A percentile compares a stretch with the other conserved stretches of the same genome.
These are phyloP conservation scores for Drosophila neotestacea DNA, from an alignment of 2,888 invertebrate species.

Conservation along the genomic window DNA sequence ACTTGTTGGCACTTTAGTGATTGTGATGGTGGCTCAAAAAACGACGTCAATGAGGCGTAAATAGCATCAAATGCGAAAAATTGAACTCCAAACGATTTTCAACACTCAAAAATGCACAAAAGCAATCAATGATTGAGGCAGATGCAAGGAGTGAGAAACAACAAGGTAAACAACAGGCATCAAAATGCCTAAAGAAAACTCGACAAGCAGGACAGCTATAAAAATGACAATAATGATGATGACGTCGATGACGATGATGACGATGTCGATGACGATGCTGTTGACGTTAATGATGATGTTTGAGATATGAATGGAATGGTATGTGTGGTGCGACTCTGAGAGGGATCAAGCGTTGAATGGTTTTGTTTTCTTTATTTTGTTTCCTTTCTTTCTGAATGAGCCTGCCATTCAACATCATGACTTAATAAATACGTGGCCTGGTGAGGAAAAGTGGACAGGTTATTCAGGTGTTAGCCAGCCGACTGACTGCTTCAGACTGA, in stretches of 20 bases:
- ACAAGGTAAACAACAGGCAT: slow-evolving; percentile 34
- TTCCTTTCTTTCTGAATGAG: slow-evolving; percentile 31
- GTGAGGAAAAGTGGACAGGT: slow-evolving; percentile 8
- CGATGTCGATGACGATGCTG: slow-evolving; percentile 15
- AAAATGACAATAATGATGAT: neutral
- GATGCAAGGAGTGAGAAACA: slow-evolving; percentile 14
- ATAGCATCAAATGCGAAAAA: slow-evolving; percentile 61
- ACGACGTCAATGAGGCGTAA: slow-evolving; percentile 49
- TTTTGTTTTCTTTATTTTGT: neutral
- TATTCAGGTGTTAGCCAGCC: slow-evolving; percentile 44
- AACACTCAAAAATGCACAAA: slow-evolving; percentile 58
- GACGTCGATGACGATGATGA: slow-evolving; percentile 13
- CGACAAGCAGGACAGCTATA: slow-evolving; percentile 11
- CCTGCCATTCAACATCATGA: slow-evolving; percentile 64
- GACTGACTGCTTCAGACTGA: neutral
- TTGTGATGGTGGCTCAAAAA: slow-evolving; percentile 23
- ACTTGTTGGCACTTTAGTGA: slow-evolving; percentile 13
- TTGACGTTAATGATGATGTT: slow-evolving; percentile 30
- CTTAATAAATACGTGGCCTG: slow-evolving; percentile 72
- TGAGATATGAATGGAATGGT: slow-evolving; percentile 18
- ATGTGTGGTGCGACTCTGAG: slow-evolving; percentile 3
- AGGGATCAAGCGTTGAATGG: slow-evolving; percentile 19
- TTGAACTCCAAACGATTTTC: slow-evolving; percentile 51
- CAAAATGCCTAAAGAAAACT: slow-evolving; percentile 14
- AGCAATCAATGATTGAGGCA: slow-evolving; percentile 46